phyloP scores from a whole-genome alignment of 37 sponge, comb jelly and placozoan genomes.

The Beroe ovata region DNA sequence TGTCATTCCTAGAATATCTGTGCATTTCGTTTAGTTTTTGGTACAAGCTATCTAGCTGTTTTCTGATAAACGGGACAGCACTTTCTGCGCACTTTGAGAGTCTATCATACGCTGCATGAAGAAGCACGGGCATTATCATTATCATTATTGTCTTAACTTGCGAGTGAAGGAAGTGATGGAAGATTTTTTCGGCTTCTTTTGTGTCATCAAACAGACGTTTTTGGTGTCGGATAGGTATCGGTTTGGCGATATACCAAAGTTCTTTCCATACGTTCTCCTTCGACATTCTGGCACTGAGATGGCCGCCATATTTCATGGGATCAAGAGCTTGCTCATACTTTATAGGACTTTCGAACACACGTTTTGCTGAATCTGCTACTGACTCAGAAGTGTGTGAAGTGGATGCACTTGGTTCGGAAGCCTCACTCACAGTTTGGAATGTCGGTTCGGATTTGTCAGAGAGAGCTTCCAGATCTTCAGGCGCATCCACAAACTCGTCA shows the following conservation, averaged over 20 bases:
- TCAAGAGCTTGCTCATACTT: slow-evolving; percentile 50
- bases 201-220: slow-evolving; percentile 96
- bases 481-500: slow-evolving; percentile 57
- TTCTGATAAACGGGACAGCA: background rate
- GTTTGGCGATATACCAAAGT: slow-evolving; percentile 78
- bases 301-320: slow-evolving; percentile 70
- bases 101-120: slow-evolving; percentile 49
- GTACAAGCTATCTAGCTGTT: background rate
- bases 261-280: slow-evolving; percentile 86
- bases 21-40: slow-evolving; percentile 9
- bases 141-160: background rate
- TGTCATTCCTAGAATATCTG: background rate
- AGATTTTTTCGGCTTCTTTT: slow-evolving; percentile 91
- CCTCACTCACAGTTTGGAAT: slow-evolving; percentile 21
- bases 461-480: background rate
- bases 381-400: background rate
- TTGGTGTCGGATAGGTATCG: slow-evolving; percentile 80
- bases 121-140: background rate
- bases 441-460: background rate
- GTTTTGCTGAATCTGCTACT: background rate
- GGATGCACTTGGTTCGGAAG: background rate
- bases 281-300: slow-evolving; percentile 85
- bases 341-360: background rate
- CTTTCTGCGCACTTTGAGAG: slow-evolving; percentile 15
- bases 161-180: background rate